Percentiles rank a stretch among this genome's conserved stretches.
Conservation (phyloP, 2,113 vertebrate genomes). For the Cygnus atratus region DNA sequence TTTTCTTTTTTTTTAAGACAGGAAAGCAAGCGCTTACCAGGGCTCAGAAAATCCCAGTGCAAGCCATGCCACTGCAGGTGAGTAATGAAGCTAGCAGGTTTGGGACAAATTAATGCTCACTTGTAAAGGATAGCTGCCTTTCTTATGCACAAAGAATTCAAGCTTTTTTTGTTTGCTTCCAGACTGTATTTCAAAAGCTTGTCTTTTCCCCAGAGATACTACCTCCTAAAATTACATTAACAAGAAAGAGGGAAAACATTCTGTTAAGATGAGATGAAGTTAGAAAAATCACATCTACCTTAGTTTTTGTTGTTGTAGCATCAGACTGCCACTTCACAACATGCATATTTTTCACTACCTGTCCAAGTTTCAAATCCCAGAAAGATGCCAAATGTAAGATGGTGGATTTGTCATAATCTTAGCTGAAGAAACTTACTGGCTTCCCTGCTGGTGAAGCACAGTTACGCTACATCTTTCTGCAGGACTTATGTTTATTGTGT, state of each 20-base stretch:
- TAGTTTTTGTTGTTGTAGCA: neutral
- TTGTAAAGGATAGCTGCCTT: neutral
- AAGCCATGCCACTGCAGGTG: conserved; percentile 36
- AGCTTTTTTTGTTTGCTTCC: neutral
- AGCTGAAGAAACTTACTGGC: neutral
- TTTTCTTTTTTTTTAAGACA: conserved; percentile 19
- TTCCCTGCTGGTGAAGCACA: no score
- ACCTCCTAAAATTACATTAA: neutral
- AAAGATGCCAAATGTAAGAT: neutral
- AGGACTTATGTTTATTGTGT: neutral
- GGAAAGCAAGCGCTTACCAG: conserved; percentile 46
- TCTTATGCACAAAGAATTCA: neutral
- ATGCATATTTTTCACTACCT: neutral
- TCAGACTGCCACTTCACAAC: neutral
- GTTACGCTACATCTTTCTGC: neutral
- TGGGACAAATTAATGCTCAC: neutral
- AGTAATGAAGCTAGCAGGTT: conserved; percentile 1
- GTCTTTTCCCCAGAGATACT: rapidly evolving
- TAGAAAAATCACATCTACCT: no score
- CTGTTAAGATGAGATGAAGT: neutral
- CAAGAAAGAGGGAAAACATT: neutral
- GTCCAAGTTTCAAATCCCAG: neutral
- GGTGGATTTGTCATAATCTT: neutral
- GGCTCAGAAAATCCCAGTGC: conserved; percentile 33
- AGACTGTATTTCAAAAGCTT: neutral